A percentile compares a stretch with the other conserved stretches of the same genome.
Evolutionary conservation across 2,888 invertebrate genomes (phyloP).

Genomic region (Panopea generosa): DNA sequence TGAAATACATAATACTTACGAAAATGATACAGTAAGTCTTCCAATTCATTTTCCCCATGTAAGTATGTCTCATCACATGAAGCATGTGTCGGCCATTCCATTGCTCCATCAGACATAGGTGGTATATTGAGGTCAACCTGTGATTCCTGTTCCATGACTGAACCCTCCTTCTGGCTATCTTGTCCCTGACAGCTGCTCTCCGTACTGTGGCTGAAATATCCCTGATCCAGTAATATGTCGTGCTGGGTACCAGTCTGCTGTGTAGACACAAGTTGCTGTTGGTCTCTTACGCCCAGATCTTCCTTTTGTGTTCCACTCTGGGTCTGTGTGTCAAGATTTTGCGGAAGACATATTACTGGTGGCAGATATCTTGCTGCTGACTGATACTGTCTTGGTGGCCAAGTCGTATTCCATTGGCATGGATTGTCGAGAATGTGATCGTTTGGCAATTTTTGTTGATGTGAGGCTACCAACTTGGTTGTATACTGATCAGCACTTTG

Average conservation of each 20-base stretch:
- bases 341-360: too few relatives aligned
- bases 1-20: slow-evolving; percentile 51
- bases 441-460: too few relatives aligned
- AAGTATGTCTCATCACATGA: slow-evolving; percentile 10
- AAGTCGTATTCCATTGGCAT: too few relatives aligned
- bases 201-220: slow-evolving; percentile 61
- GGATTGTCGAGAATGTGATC: too few relatives aligned
- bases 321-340: too few relatives aligned
- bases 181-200: slow-evolving; percentile 52
- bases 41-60: slow-evolving; percentile 65
- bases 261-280: too few relatives aligned
- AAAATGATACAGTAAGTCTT: slow-evolving; percentile 73
- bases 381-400: too few relatives aligned
- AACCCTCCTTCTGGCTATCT: slow-evolving; percentile 25
- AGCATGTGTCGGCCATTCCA: neutral
- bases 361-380: too few relatives aligned
- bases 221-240: slow-evolving; percentile 36
- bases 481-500: too few relatives aligned
- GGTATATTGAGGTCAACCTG: slow-evolving; percentile 23
- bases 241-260: neutral
- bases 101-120: neutral
- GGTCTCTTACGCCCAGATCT: too few relatives aligned
- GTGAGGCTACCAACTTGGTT: too few relatives aligned
- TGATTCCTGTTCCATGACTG: slow-evolving; percentile 42
- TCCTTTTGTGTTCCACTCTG: too few relatives aligned